Conservation (phyloP, 1,140 invertebrate genomes). For the Magallana angulata region DNA sequence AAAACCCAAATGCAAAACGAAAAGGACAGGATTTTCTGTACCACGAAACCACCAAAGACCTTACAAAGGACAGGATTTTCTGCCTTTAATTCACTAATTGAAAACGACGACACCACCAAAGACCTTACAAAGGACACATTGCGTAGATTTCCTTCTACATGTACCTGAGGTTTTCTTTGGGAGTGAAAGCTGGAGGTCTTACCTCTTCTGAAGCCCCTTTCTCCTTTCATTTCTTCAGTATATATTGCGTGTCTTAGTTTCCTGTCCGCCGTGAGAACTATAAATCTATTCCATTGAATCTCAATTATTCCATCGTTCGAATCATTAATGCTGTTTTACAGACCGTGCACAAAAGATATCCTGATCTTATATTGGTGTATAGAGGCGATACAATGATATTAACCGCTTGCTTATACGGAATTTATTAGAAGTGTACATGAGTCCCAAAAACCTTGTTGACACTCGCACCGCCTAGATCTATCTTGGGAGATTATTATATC, state of each 20-base stretch:
- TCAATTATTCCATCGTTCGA: not conserved
- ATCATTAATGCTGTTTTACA: conserved; percentile 13
- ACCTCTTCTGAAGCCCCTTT: not conserved
- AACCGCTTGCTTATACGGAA: conserved; percentile 18
- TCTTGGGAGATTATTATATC: conserved; percentile 30
- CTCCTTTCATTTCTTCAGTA: not conserved
- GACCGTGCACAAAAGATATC: conserved; percentile 23
- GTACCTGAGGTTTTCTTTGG: not conserved
- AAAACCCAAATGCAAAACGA: too few species aligned
- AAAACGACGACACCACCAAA: too few species aligned
- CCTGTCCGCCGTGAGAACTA: conserved; percentile 1
- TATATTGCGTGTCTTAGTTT: not conserved
- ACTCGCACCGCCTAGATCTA: conserved; percentile 34
- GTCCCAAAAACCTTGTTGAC: conserved; percentile 25
- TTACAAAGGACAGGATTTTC: too few species aligned
- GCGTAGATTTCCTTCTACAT: not conserved
- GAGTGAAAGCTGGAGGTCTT: not conserved
- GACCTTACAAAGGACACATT: too few species aligned
- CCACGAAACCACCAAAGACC: too few species aligned
- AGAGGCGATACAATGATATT: conserved; percentile 16
- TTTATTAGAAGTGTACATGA: conserved; percentile 33
- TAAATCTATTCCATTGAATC: conserved; percentile 31
- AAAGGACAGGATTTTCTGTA: too few species aligned
- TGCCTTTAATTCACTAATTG: too few species aligned
- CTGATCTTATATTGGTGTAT: not conserved